Conservation (phyloP, 2,797 vertebrate species). For the Vespertilio murinus region DNA sequence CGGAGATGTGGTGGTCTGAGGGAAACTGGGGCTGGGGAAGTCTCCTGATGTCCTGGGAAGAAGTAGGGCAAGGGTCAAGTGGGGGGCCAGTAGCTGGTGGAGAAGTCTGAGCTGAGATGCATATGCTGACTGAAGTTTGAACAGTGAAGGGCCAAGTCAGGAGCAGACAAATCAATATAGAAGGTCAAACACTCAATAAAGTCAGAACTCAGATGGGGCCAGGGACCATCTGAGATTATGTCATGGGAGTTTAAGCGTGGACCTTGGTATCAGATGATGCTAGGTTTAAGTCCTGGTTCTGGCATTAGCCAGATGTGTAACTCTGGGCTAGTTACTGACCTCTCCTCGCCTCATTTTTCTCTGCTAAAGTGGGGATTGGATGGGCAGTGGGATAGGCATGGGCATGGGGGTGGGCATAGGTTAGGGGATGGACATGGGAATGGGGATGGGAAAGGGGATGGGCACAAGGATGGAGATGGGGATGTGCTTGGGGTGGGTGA, state of each 20-base stretch:
- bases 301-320: background rate
- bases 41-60: background rate
- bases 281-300: background rate
- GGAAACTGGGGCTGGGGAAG: background rate
- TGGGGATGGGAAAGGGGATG: background rate
- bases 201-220: background rate
- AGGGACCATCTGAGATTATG: accelerated
- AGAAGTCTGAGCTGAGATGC: background rate
- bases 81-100: background rate
- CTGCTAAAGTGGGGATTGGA: background rate
- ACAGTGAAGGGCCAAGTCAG: background rate
- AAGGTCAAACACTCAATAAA: background rate
- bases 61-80: too few relatives aligned
- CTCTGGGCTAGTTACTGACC: background rate
- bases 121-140: background rate
- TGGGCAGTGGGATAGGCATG: background rate
- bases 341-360: background rate
- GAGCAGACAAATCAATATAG: background rate
- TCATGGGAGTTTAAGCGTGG: background rate
- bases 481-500: background rate
- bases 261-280: background rate
- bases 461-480: background rate
- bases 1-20: background rate
- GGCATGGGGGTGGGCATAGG: background rate
- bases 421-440: background rate